Percentiles rank a stretch among this genome's conserved stretches.
phyloP scores from a whole-genome alignment of 2,113 vertebrate species.

The Clarias magur region DNA sequence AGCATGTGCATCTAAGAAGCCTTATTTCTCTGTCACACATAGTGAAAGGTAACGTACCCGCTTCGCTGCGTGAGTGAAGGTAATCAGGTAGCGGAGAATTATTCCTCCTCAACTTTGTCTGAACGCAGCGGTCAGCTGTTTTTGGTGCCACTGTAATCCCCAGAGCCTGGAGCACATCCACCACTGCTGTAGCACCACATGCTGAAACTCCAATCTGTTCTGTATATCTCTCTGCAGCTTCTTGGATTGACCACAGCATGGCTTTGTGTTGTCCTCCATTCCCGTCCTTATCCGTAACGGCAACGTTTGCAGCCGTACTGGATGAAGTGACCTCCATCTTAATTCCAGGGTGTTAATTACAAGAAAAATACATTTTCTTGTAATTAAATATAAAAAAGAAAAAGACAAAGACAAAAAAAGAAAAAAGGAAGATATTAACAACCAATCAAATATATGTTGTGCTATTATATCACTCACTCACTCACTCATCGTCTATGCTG shows the following conservation, averaged over 20 bases:
- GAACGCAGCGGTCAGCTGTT: constrained; percentile 66
- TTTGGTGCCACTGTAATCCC: constrained; percentile 62
- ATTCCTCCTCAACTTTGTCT: constrained; percentile 68
- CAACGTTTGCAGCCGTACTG: background rate
- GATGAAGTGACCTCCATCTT: constrained; percentile 39
- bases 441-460: no score
- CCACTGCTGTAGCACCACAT: constrained; percentile 74
- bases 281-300: background rate
- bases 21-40: background rate
- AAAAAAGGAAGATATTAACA: background rate
- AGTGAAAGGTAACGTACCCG: constrained; percentile 58
- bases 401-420: background rate
- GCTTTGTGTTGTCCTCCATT: constrained; percentile 46
- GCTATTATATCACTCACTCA: no score
- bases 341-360: background rate
- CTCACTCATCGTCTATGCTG: no score
- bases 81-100: constrained; percentile 69
- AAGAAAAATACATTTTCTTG: background rate
- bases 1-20: background rate
- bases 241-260: constrained; percentile 75
- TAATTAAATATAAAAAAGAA: background rate
- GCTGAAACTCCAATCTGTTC: constrained; percentile 74
- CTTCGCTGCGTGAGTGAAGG: constrained; percentile 73
- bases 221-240: constrained; percentile 73
- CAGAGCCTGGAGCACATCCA: constrained; percentile 75